Percentiles rank a stretch among this genome's conserved stretches.
phyloP scores from a whole-genome alignment of 2,113 vertebrate genomes.

The Gallinago undulata region DNA sequence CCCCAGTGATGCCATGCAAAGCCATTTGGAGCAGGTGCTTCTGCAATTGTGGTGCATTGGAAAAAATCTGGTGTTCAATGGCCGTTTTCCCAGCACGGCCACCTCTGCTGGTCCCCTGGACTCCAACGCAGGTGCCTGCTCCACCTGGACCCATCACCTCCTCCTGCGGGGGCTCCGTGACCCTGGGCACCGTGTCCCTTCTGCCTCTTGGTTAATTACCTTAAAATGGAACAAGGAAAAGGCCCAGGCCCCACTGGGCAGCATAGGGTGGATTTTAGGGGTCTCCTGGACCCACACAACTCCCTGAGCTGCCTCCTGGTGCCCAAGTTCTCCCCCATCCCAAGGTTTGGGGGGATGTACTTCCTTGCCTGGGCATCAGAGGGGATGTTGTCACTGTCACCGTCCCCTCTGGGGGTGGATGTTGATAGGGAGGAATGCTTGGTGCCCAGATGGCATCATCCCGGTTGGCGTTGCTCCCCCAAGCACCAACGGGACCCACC shows the following conservation, averaged over 20 bases:
- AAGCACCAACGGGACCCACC: accelerated
- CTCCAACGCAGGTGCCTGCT: accelerated
- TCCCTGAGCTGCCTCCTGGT: neutral
- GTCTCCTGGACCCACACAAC: accelerated
- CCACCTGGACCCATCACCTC: neutral
- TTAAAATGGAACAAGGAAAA: neutral
- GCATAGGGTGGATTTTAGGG: neutral
- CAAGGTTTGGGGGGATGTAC: neutral
- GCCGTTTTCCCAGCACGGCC: neutral
- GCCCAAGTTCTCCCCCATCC: accelerated
- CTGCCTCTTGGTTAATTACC: neutral
- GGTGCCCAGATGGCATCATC: neutral
- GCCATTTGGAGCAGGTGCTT: neutral
- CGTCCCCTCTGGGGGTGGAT: accelerated
- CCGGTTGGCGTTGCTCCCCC: accelerated
- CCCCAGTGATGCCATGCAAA: neutral
- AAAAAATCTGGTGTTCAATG: neutral
- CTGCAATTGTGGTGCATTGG: neutral
- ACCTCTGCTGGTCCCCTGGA: neutral
- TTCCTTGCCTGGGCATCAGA: neutral
- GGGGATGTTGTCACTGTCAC: no score
- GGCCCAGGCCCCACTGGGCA: neutral
- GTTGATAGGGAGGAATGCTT: neutral
- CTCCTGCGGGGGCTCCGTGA: neutral
- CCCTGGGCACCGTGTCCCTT: neutral